Percentiles rank a stretch among this genome's conserved stretches.
Conservation (phyloP, 2,888 invertebrate species). For the Anoplius nigerrimus region DNA sequence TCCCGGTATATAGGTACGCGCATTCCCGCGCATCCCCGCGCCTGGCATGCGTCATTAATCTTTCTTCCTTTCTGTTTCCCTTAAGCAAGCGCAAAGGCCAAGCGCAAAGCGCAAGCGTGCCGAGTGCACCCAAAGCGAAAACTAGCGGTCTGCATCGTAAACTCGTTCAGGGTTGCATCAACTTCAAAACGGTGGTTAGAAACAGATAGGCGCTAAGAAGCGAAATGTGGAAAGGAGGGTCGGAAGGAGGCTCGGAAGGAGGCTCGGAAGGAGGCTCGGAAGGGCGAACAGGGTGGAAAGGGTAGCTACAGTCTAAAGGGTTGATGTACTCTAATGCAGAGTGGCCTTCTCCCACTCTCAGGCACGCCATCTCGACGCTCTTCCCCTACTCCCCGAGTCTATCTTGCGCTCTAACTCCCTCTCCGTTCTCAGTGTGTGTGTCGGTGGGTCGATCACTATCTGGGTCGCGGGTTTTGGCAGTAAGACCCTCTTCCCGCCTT, state of each 20-base stretch:
- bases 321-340: constrained; percentile 33
- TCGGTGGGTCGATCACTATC: constrained; percentile 75
- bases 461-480: constrained; percentile 75
- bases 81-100: too few species aligned
- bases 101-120: background rate
- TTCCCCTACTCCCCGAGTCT: background rate
- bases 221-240: constrained; percentile 4
- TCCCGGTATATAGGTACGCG: too few species aligned
- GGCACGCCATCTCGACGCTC: background rate
- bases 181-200: too few species aligned
- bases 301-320: constrained; percentile 6
- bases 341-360: constrained; percentile 23
- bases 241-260: background rate
- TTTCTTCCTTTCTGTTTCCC: background rate
- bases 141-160: too few species aligned
- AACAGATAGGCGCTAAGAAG: background rate
- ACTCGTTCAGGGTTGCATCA: too few species aligned
- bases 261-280: background rate
- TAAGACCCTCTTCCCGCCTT: constrained; percentile 54
- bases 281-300: background rate
- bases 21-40: too few species aligned
- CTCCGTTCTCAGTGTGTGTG: constrained; percentile 51
- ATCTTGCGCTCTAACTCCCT: constrained; percentile 7
- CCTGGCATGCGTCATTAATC: background rate
- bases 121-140: too few species aligned